A percentile compares a stretch with the other conserved stretches of the same genome.
These are phyloP conservation scores for Campoletis raptor DNA, from an alignment of 2,888 invertebrate genomes.

Conservation along the genomic window DNA sequence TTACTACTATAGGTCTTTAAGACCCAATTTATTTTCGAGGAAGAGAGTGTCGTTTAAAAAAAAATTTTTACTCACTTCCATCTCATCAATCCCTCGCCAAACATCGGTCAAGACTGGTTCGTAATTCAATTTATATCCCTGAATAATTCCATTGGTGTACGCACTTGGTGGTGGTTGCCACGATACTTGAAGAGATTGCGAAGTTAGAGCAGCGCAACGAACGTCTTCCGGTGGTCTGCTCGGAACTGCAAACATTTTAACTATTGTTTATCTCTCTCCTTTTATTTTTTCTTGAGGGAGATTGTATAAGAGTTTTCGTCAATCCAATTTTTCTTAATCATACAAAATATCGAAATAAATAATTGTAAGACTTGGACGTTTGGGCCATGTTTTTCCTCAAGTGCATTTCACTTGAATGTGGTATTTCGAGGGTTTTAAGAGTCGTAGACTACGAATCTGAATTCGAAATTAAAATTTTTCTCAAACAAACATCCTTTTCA, in stretches of 20 bases:
- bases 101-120: constrained; percentile 88
- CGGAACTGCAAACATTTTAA: constrained; percentile 87
- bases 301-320: neutral
- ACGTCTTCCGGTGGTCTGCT: constrained; percentile 92
- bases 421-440: too few relatives aligned
- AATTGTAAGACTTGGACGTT: too few relatives aligned
- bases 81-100: constrained; percentile 84
- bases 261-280: neutral
- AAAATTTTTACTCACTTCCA: constrained; percentile 79
- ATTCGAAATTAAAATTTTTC: too few relatives aligned
- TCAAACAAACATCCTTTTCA: too few relatives aligned
- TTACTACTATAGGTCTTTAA: too few relatives aligned
- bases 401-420: too few relatives aligned
- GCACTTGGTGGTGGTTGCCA: constrained; percentile 92
- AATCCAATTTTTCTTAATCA: too few relatives aligned
- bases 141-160: constrained; percentile 91
- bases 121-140: constrained; percentile 91
- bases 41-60: neutral
- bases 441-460: too few relatives aligned
- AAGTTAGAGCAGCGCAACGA: constrained; percentile 90
- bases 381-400: too few relatives aligned
- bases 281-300: neutral
- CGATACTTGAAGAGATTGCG: constrained; percentile 91
- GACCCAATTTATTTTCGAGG: neutral
- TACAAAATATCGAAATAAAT: too few relatives aligned